These are phyloP conservation scores for Oreochromis tanganicae DNA, from an alignment of 2,113 vertebrate species.

Conservation along the genomic window DNA sequence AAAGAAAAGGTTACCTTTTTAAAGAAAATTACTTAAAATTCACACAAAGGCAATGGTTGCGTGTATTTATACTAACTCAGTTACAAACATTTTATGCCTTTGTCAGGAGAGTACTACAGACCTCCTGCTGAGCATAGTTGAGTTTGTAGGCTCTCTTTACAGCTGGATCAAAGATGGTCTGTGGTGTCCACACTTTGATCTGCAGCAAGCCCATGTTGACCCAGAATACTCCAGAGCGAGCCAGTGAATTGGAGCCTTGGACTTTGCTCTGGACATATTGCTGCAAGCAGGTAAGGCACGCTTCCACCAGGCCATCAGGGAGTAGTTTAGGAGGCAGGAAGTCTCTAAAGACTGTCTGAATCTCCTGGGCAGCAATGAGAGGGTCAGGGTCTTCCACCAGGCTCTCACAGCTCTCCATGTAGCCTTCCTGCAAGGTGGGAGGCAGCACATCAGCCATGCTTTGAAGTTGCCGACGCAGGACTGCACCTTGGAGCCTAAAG, in stretches of 20 bases:
- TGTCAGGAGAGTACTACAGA: conserved; percentile 42
- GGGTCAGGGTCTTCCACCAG: conserved; percentile 71
- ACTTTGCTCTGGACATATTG: conserved; percentile 78
- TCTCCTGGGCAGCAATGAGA: conserved; percentile 71
- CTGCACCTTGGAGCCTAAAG: conserved; percentile 78
- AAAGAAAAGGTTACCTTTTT: neutral
- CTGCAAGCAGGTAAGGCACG: conserved; percentile 80
- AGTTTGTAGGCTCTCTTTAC: conserved; percentile 91
- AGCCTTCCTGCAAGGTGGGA: conserved; percentile 75
- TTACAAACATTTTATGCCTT: neutral
- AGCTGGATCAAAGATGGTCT: conserved; percentile 90
- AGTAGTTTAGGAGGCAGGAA: conserved; percentile 74
- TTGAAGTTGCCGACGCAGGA: conserved; percentile 79
- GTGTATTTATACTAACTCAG: neutral
- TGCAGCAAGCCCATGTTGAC: conserved; percentile 89
- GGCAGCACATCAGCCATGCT: conserved; percentile 82
- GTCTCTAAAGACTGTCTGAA: conserved; percentile 77
- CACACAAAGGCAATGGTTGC: neutral
- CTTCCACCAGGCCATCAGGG: conserved; percentile 78
- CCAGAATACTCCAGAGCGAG: conserved; percentile 84
- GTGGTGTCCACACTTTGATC: conserved; percentile 89
- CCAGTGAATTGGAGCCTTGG: conserved; percentile 65
- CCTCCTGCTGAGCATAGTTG: conserved; percentile 88
- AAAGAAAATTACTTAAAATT: neutral
- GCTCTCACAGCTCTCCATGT: conserved; percentile 77